Evolutionary conservation across 37 sponge, comb jelly and placozoan genomes (phyloP), one percentile per base, ranked within the genome.

Genomic region (Bolinopsis microptera): DNA sequence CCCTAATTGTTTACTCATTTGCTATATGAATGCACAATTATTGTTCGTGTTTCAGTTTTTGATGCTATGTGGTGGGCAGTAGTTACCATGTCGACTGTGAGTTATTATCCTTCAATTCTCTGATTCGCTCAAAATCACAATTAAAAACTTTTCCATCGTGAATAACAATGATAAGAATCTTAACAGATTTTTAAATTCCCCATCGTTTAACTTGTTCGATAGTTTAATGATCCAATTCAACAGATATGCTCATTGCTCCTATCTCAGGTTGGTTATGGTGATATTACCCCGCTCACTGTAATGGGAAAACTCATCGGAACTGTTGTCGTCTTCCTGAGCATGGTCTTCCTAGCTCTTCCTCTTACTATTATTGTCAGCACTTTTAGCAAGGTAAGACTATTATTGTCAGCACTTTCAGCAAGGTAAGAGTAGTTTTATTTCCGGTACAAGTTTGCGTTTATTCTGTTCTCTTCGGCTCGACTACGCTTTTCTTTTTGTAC

Each of bases 61-160:
- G 82, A 80, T 37, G 82, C 82, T 30, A 80, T 80, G 82, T 80
- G 82, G 82, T 80, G 82, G 82, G 82, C 82, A 36, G 82, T 80
- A 23, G 82, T 80, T 8, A 80, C 82, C 9, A 80, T 80, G 82
- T 80, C 82, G 22, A 80, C 82, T 18, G 82, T 80, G 23, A 80
- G 82, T 80, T n/a, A n/a, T n/a, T n/a, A n/a, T n/a, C n/a, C n/a
- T n/a, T n/a, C n/a, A n/a, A n/a, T n/a, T n/a, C n/a, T n/a, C n/a
- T n/a, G n/a, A n/a, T n/a, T n/a, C n/a, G n/a, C n/a, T n/a, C n/a
- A n/a, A n/a, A n/a, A n/a, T n/a, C n/a, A n/a, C n/a, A n/a, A n/a
- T n/a, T n/a, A n/a, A n/a, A n/a, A n/a, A n/a, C n/a, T n/a, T n/a
- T n/a, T n/a, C n/a, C n/a, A n/a, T n/a, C n/a, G n/a, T n/a, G n/a